These are phyloP conservation scores for Tribolium madens DNA, from an alignment of 1,140 invertebrate genomes.

Conservation along the genomic window DNA sequence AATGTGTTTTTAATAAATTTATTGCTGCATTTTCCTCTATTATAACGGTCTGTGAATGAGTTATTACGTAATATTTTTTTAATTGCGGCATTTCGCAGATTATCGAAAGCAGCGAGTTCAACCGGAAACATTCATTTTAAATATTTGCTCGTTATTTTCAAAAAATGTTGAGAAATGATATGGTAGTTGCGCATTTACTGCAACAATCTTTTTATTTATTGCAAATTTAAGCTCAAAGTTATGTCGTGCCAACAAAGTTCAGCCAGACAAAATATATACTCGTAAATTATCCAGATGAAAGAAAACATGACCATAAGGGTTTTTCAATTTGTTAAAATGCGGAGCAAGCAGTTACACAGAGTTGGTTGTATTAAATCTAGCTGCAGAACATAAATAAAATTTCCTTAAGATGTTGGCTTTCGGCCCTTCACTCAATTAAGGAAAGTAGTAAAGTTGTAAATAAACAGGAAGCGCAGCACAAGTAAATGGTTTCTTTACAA, in stretches of 20 bases:
- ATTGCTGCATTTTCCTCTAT: conserved; percentile 28
- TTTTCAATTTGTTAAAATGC: not conserved
- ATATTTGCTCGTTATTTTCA: not conserved
- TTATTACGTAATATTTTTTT: conserved; percentile 35
- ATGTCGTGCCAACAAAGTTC: conserved; percentile 15
- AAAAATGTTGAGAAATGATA: not conserved
- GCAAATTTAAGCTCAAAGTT: not conserved
- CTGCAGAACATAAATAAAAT: conserved; percentile 14
- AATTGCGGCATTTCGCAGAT: conserved; percentile 25
- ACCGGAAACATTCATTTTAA: not conserved
- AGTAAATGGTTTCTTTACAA: not conserved
- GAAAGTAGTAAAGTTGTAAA: conserved; percentile 14
- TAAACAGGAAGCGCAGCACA: not conserved
- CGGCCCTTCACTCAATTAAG: conserved; percentile 24
- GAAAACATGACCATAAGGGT: conserved; percentile 1
- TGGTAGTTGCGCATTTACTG: not conserved
- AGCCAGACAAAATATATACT: not conserved
- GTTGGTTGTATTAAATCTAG: not conserved
- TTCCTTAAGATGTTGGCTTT: conserved; percentile 17
- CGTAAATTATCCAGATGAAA: not conserved
- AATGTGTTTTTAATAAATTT: conserved; percentile 40
- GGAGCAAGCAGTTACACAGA: not conserved
- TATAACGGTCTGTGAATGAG: conserved; percentile 4
- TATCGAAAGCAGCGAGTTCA: not conserved
- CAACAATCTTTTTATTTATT: not conserved